phyloP scores from a whole-genome alignment of 2,113 vertebrate genomes.

The Aplodontia rufa region DNA sequence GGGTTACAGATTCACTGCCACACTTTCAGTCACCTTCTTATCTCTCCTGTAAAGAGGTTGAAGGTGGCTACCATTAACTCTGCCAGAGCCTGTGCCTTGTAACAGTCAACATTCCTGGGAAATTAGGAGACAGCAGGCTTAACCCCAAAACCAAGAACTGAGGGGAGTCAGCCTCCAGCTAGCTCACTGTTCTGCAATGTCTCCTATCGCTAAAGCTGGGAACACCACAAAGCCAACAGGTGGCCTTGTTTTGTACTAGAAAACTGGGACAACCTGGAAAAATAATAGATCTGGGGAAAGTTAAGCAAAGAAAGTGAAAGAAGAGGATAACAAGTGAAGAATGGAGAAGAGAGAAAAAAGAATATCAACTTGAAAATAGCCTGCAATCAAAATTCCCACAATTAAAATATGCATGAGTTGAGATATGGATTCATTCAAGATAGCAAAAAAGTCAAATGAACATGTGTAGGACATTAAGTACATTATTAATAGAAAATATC shows the following conservation, averaged over 20 bases:
- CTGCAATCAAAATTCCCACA: not conserved
- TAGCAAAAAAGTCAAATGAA: not conserved
- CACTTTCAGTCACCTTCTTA: not conserved
- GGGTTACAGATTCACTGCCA: rapidly evolving
- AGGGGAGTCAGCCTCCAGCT: not conserved
- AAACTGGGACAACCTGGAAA: not conserved
- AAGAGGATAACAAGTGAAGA: not conserved
- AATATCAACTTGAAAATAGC: not conserved
- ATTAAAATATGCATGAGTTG: not conserved
- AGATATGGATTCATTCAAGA: not conserved
- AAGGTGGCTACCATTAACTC: not conserved
- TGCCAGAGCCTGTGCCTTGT: not conserved
- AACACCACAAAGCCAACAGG: not conserved
- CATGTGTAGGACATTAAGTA: not conserved
- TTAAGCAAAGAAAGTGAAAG: not conserved
- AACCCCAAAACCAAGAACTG: not conserved
- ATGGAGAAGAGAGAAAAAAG: not conserved
- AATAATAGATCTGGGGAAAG: not conserved
- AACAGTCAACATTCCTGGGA: not conserved
- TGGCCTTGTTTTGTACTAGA: not conserved
- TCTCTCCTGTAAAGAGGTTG: not conserved
- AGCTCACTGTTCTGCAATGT: not conserved
- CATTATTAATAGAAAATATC: not conserved
- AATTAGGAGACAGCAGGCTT: not conserved
- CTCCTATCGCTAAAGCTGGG: not conserved